Evolutionary conservation across 2,797 vertebrate genomes (phyloP), one percentile per base, ranked within the genome.

Genomic region (Capromys pilorides): DNA sequence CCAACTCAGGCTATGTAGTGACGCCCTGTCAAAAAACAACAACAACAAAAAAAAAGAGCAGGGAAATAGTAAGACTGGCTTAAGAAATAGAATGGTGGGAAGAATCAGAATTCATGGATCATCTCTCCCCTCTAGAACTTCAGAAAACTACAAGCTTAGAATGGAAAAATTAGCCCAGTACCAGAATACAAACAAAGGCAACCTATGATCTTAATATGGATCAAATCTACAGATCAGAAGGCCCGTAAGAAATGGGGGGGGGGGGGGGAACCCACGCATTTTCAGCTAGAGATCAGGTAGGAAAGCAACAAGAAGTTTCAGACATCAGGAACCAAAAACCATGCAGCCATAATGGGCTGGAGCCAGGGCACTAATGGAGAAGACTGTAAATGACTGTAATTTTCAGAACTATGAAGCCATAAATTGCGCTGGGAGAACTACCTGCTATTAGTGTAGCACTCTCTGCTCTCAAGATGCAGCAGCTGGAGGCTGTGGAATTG

Each of bases 361-460:
- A 96, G 97, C 97, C 96, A 95, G 97, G 97, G 96, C 95, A 95
- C 97, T 97, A 97, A 97, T 97, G 97, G 96, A 96, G 96, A 91
- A 88, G 83, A 62, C 93, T 92, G 93, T 75, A 94, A 96, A 97
- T 96, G 95, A 96, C 96, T 95, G 90, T 97, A 95, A 97, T 97
- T 97, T 96, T 93, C 97, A 94, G 94, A 96, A 87, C 94, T 92
- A 87, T 83, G 97, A 97, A 97, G 94, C 91, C 96, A 88, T 95
- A 94, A 93, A 97, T 95, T 75, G 93, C 59, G 21, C 85, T 21
- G 79, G 73, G 95, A 97, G 93, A 88, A 62, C 91, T 84, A 95
- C 91, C 94, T 97, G 95, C 91, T 94, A 95, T 95, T 94, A 95
- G 89, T 18, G 78, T 36, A 83, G 96, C 94, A 86, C 95, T 96